Evolutionary conservation across 2,113 vertebrate genomes (phyloP).

Genomic region (Microcebus ravelobensis): DNA sequence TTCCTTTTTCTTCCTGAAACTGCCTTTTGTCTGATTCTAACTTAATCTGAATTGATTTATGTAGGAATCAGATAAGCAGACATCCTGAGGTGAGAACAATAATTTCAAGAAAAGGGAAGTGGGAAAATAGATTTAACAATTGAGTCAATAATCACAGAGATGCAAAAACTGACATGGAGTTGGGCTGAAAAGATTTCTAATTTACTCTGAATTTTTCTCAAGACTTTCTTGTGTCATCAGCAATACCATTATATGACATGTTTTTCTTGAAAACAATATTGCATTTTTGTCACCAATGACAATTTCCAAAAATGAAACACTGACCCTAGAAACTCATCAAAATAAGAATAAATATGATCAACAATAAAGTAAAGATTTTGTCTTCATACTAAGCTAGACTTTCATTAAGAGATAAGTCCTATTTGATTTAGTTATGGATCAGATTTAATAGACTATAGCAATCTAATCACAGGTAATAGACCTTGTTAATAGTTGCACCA

Average conservation of each 20-base stretch:
- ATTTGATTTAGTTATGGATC: neutral
- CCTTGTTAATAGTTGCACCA: neutral
- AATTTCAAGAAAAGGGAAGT: neutral
- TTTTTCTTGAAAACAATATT: constrained; percentile 11
- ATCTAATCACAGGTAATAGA: neutral
- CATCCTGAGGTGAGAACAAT: neutral
- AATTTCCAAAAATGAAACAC: neutral
- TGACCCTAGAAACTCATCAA: neutral
- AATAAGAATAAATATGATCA: neutral
- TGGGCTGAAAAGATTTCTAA: neutral
- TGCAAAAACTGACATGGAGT: neutral
- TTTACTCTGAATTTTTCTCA: neutral
- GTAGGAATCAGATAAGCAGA: constrained; percentile 31
- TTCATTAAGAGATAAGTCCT: constrained; percentile 1
- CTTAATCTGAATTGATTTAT: constrained; percentile 33
- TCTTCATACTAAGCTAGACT: neutral
- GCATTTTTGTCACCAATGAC: neutral
- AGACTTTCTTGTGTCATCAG: neutral
- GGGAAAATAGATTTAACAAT: constrained; percentile 26
- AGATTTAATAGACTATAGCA: neutral
- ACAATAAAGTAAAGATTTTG: neutral
- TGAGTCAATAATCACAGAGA: constrained; percentile 35
- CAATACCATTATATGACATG: neutral
- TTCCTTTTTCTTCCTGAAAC: constrained; percentile 6
- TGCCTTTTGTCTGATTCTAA: neutral